Percentiles rank a stretch among this genome's conserved stretches.
Conservation (phyloP, 2,113 vertebrate genomes). For the Porphyrio hochstetteri region DNA sequence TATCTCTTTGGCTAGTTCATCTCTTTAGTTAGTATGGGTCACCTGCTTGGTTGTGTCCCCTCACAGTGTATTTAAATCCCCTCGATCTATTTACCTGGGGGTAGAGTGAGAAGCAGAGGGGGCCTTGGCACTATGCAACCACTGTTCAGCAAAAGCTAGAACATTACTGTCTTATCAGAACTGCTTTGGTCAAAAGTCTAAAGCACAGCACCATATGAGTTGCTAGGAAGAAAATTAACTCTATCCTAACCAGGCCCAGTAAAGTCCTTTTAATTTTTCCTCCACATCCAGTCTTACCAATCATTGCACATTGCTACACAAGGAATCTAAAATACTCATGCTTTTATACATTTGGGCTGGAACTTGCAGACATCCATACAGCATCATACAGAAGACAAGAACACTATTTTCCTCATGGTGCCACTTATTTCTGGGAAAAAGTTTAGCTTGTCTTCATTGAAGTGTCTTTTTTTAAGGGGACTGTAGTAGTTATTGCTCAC, state of each 20-base stretch:
- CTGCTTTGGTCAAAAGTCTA: not conserved
- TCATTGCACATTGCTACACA: not conserved
- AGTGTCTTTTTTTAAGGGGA: not conserved
- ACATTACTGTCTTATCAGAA: not conserved
- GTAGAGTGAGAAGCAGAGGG: not conserved
- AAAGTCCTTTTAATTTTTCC: not conserved
- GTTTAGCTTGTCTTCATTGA: not conserved
- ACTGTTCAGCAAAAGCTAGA: not conserved
- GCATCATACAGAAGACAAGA: not conserved
- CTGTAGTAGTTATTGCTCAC: not conserved
- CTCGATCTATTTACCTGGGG: not conserved
- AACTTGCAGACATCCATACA: not conserved
- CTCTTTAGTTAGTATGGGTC: not conserved
- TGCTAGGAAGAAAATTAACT: not conserved
- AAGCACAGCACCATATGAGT: not conserved
- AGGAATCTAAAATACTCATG: not conserved
- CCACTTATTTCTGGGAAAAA: not conserved
- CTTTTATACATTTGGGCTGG: not conserved
- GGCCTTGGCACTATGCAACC: not conserved
- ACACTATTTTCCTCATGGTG: not conserved
- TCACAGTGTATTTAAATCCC: fast-evolving
- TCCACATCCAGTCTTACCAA: not conserved
- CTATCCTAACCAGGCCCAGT: not conserved
- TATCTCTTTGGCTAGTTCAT: not conserved
- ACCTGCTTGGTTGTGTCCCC: not conserved